Evolutionary conservation across 2,888 invertebrate genomes (phyloP), one percentile per base, ranked within the genome.

Genomic region (Hirtodrosophila trivittata): DNA sequence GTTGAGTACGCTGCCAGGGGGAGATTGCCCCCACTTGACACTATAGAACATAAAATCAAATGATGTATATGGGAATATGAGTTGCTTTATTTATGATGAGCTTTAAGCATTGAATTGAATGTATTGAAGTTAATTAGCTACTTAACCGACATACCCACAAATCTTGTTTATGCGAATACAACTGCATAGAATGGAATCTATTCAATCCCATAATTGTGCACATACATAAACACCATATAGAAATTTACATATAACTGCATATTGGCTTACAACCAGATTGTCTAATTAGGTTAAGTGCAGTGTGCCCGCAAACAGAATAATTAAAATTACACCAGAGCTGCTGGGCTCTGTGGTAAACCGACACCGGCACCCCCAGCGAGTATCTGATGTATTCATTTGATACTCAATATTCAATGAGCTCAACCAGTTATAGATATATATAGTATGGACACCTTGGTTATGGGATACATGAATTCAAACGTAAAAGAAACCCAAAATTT

Each of bases 241-340:
- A n/a, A 12, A 16, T 10, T 42, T 21, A 49, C 47, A 35, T 14
- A 13, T 28, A 32, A 41, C 1, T 32, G n/a, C n/a, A 33, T 35
- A 18, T 18, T 9, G 5, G 37, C 30, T 37, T 38, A 16, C 12
- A 26, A 28, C 28, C 13, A 43, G 39, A 16, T 32, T 42, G 51
- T 49, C 37, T 74, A 85, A 85, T 75, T 75, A 71, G 78, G 72
- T 78, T 82, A 72, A 78, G 75, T 66, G 75, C 59, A 56, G 56
- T 39, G 28, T 55, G 54, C 43, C 58, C 63, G 52, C 59, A 60
- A 50, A 66, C 56, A 33, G 52, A 60, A 64, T 74, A 71, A 75
- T 67, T 64, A 43, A 56, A 60, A 56, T 50, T 49, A 50, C 10
- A 16, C 59, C 58, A 47, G n/a, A 42, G 12, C n/a, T 41, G 25